A percentile compares a stretch with the other conserved stretches of the same genome.
phyloP scores from a whole-genome alignment of 2,888 invertebrate genomes.

The Drepanosiphum platanoidis region DNA sequence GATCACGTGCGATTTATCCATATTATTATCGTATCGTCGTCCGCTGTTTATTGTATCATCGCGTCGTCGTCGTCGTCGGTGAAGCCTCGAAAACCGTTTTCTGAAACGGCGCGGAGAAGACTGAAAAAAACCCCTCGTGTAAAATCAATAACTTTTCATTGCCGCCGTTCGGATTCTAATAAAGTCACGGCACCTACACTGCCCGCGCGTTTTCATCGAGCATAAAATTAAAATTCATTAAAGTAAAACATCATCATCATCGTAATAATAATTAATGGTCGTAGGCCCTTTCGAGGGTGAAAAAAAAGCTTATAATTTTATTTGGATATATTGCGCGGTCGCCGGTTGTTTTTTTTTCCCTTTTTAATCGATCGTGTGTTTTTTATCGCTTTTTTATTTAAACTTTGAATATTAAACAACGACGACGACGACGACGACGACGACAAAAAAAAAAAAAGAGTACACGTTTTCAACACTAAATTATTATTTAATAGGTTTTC shows the following conservation, averaged over 20 bases:
- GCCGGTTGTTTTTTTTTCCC: slow-evolving; percentile 17
- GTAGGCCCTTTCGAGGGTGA: slow-evolving; percentile 13
- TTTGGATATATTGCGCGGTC: neutral
- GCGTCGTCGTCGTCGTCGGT: no score
- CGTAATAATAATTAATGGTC: slow-evolving; percentile 44
- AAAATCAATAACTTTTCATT: neutral
- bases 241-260: neutral
- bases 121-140: neutral
- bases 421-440: no score
- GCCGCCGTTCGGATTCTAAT: neutral
- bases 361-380: slow-evolving; percentile 25
- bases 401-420: neutral
- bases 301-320: slow-evolving; percentile 12
- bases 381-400: slow-evolving; percentile 43
- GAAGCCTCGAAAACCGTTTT: neutral
- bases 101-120: neutral
- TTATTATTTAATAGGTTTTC: slow-evolving; percentile 2
- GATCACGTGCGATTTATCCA: no score
- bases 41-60: no score
- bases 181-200: neutral
- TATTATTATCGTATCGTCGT: no score
- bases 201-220: neutral
- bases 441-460: no score
- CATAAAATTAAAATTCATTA: slow-evolving; percentile 59
- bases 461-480: neutral